phyloP scores from a whole-genome alignment of 2,113 vertebrate species.

The Cyphomyrus discorhynchus region DNA sequence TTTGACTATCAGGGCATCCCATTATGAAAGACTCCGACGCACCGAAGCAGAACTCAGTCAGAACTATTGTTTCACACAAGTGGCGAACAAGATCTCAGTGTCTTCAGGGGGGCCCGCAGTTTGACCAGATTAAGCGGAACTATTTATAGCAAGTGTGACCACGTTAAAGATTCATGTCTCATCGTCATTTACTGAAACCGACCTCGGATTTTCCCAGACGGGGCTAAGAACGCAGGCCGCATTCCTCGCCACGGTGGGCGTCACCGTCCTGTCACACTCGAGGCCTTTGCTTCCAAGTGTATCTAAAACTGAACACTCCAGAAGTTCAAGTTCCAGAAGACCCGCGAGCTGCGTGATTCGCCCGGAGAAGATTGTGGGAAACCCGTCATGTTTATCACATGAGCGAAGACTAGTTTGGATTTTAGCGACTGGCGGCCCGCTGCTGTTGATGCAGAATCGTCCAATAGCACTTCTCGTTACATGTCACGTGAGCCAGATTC shows the following conservation, averaged over 20 bases:
- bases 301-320: background rate
- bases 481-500: background rate
- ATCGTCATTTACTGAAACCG: background rate
- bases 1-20: background rate
- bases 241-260: background rate
- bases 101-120: background rate
- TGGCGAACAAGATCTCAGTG: background rate
- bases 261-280: background rate
- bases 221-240: background rate
- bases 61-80: background rate
- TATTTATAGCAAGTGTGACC: background rate
- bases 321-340: background rate
- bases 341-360: background rate
- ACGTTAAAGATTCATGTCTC: background rate
- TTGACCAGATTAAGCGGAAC: background rate
- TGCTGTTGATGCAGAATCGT: background rate
- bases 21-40: background rate
- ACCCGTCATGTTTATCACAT: background rate
- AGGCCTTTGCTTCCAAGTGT: background rate
- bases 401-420: background rate
- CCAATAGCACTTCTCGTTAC: background rate
- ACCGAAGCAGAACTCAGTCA: background rate
- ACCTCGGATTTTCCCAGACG: background rate
- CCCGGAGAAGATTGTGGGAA: background rate
- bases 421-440: background rate